Evolutionary conservation across 2,113 vertebrate genomes (phyloP).

Genomic region (Oceanites oceanicus): DNA sequence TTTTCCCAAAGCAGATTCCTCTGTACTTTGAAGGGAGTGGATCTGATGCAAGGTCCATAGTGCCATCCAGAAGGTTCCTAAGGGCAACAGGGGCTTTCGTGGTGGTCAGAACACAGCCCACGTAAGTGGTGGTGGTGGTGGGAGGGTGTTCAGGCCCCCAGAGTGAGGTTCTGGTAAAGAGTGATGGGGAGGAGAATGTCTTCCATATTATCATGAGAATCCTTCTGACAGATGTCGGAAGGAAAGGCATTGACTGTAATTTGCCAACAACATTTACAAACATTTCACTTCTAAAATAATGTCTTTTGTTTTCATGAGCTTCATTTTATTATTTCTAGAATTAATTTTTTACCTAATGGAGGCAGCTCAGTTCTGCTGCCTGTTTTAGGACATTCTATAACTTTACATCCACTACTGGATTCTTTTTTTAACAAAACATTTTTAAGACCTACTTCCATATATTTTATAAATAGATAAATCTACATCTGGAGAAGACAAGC

Average conservation of each 20-base stretch:
- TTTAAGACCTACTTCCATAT: background rate
- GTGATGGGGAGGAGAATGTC: background rate
- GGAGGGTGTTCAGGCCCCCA: background rate
- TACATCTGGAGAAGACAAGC: background rate
- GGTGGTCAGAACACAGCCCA: background rate
- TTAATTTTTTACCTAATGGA: background rate
- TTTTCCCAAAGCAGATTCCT: background rate
- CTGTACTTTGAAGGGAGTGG: background rate
- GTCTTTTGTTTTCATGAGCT: background rate
- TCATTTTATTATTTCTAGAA: background rate
- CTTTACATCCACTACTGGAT: background rate
- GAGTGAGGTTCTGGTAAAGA: background rate
- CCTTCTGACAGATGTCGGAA: background rate
- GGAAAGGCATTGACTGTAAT: background rate
- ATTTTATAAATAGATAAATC: conserved; percentile 16
- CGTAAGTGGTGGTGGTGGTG: rapidly evolving
- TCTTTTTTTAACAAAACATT: background rate
- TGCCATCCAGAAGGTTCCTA: background rate
- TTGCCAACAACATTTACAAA: background rate
- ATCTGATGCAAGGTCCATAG: background rate
- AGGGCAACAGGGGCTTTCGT: background rate
- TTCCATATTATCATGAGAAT: background rate
- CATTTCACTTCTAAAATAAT: background rate
- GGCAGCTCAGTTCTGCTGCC: background rate
- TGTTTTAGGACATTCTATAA: background rate